phyloP scores from a whole-genome alignment of 2,797 vertebrate genomes.

The Enteromius trimaculatus region DNA sequence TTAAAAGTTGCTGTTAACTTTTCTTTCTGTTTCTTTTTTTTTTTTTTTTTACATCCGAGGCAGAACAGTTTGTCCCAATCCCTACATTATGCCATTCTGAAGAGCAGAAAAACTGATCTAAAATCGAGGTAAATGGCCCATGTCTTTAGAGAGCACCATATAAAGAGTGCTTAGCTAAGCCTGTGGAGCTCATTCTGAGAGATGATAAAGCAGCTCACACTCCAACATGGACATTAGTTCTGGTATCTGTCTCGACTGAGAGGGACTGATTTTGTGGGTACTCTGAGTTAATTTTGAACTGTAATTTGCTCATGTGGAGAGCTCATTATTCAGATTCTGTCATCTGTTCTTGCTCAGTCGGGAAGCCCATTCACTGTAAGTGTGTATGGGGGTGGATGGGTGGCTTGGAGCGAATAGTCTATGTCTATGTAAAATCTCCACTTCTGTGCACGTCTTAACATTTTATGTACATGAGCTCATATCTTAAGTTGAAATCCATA shows the following conservation, averaged over 20 bases:
- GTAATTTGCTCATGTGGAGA: constrained; percentile 35
- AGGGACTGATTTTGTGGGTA: constrained; percentile 37
- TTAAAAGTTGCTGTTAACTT: not conserved
- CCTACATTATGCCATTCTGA: not conserved
- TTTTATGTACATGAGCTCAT: not conserved
- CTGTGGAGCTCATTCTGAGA: constrained; percentile 3
- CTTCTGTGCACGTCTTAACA: not conserved
- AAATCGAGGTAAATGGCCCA: not conserved
- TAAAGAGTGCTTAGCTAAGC: not conserved
- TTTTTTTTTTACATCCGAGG: not conserved
- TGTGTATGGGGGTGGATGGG: constrained; percentile 36
- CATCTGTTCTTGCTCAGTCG: constrained; percentile 37
- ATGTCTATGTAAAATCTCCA: not conserved
- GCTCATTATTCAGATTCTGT: constrained; percentile 47
- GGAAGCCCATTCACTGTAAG: constrained; percentile 11
- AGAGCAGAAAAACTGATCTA: not conserved
- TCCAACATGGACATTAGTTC: constrained; percentile 35
- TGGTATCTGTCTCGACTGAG: constrained; percentile 28
- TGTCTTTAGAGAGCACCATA: constrained; percentile 11
- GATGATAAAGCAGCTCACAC: constrained; percentile 22
- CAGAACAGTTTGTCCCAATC: not conserved
- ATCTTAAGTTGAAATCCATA: not conserved
- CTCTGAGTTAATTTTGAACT: constrained; percentile 35
- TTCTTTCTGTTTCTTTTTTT: not conserved
- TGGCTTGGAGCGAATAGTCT: not conserved